phyloP scores from a whole-genome alignment of 2,113 vertebrate species.

The Hippocampus comes region DNA sequence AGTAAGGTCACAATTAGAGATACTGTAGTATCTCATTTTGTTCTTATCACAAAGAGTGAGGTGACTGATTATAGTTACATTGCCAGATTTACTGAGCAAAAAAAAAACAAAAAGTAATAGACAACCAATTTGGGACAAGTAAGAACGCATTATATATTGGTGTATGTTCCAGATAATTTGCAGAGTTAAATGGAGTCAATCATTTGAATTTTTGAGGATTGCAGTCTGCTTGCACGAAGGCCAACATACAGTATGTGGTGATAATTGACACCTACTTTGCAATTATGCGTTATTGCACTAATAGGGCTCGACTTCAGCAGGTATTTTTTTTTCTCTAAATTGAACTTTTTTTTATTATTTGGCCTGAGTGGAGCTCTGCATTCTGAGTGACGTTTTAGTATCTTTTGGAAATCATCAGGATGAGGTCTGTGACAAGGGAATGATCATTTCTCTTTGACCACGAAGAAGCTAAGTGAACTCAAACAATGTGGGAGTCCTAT shows the following conservation, averaged over 20 bases:
- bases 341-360: not conserved
- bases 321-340: too few relatives aligned
- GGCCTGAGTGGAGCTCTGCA: not conserved
- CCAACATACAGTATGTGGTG: not conserved
- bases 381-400: not conserved
- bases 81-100: too few relatives aligned
- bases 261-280: not conserved
- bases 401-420: not conserved
- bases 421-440: not conserved
- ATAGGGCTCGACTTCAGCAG: not conserved
- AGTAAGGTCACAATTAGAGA: constrained; percentile 18
- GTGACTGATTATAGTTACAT: too few relatives aligned
- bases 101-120: too few relatives aligned
- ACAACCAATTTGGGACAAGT: too few relatives aligned
- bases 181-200: not conserved
- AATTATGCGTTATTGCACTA: not conserved
- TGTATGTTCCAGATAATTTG: not conserved
- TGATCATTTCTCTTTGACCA: not conserved
- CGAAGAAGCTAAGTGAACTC: not conserved
- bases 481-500: not conserved
- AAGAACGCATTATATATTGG: too few relatives aligned
- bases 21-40: not conserved
- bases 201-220: not conserved
- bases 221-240: not conserved
- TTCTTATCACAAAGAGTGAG: not conserved